Evolutionary conservation across 2,888 invertebrate species (phyloP).

Genomic region (Cephus nigrinus): DNA sequence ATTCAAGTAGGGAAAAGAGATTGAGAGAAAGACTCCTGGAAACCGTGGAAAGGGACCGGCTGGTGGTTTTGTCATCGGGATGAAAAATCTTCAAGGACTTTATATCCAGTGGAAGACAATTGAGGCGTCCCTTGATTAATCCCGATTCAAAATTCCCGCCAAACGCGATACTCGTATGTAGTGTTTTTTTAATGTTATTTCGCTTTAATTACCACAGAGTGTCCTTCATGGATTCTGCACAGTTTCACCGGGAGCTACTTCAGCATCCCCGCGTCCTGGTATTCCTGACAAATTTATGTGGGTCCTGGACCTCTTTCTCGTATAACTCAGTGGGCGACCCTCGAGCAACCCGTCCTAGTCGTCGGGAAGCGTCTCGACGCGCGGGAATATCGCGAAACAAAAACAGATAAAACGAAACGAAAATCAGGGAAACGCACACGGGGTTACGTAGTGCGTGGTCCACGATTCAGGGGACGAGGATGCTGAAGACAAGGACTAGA

Average conservation of each 20-base stretch:
- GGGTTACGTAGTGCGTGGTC: background rate
- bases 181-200: background rate
- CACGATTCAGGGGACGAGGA: background rate
- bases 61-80: slow-evolving; percentile 3
- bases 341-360: background rate
- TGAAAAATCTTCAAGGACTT: background rate
- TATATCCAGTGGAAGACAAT: background rate
- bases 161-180: background rate
- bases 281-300: slow-evolving; percentile 52
- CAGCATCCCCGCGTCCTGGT: background rate
- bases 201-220: background rate
- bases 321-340: slow-evolving; percentile 35
- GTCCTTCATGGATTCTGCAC: background rate
- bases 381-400: slow-evolving; percentile 38
- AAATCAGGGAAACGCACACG: slow-evolving; percentile 18
- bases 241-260: background rate
- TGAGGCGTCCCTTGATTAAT: background rate
- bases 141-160: background rate
- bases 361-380: slow-evolving; percentile 18
- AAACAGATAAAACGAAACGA: slow-evolving; percentile 38
- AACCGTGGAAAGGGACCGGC: slow-evolving; percentile 8
- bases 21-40: slow-evolving; percentile 19
- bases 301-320: slow-evolving; percentile 46
- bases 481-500: background rate
- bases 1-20: slow-evolving; percentile 19